Evolutionary conservation across 2,113 vertebrate genomes (phyloP), one percentile per base, ranked within the genome.

Genomic region (Caranx melampygus): DNA sequence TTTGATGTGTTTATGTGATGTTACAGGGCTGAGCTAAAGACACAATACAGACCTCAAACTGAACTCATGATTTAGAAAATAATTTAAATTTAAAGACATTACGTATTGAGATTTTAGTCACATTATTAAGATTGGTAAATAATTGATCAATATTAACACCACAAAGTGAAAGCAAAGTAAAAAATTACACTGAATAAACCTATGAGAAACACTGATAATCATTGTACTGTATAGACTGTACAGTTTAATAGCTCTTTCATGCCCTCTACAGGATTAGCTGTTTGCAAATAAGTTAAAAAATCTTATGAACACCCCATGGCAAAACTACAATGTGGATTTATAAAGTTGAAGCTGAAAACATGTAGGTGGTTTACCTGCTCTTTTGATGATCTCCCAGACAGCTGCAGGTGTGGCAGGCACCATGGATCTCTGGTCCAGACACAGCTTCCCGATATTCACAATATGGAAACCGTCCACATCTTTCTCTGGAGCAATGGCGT

Each of bases 391-490:
- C 79, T 98, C 97, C 97, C 97, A 98, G 8, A 98, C 96, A 0
- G 97, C 97, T 57, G 96, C 95, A 35, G 97, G 96, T 1, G 97
- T 97, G 45, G 97, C 97, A 47, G 97, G 97, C 72, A 98, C 93
- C 65, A 98, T 78, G 3, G 97, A 96, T 51, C 94, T 94, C 90
- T 97, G 97, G 78, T 97, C 97, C 4, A 99, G 95, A 83, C 97
- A 98, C 78, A 99, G 91, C 44, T 96, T 97, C 21, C 97, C 97
- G 1, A 97, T 90, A 31, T 97, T 99, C 70, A 97, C 88, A 62
- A 97, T 94, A 9, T 98, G 97, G 87, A 98, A 99, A 1, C 97
- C 97, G 64, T 99, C 97, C 5, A 99, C 97, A 3, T 99, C 97
- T 89, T 98, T 98, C 51, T 96, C 96, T 14, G 97, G 97, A 34